Percentiles rank a stretch among this genome's conserved stretches.
Evolutionary conservation across 2,113 vertebrate species (phyloP).

Genomic region (Origma solitaria): DNA sequence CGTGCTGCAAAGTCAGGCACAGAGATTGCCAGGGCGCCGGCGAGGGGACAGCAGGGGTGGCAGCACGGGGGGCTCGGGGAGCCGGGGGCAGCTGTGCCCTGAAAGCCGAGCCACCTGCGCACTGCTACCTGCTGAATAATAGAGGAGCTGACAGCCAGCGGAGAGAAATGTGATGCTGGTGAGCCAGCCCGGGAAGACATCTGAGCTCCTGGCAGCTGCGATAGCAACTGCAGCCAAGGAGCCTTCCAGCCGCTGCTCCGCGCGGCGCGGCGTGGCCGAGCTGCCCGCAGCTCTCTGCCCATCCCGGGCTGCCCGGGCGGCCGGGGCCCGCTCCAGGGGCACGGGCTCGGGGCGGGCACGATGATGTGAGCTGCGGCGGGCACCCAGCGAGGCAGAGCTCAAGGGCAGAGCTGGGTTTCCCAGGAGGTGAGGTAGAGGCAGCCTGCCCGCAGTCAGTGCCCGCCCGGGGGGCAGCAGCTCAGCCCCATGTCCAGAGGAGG

Average conservation of each 20-base stretch:
- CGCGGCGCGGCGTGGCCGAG: background rate
- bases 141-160: constrained; percentile 25
- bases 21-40: background rate
- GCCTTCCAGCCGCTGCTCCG: background rate
- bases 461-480: background rate
- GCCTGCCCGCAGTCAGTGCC: background rate
- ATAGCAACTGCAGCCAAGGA: background rate
- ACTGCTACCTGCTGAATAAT: constrained; percentile 62
- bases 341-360: background rate
- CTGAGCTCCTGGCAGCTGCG: constrained; percentile 6
- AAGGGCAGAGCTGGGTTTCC: background rate
- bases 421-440: background rate
- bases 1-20: constrained; percentile 31
- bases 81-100: background rate
- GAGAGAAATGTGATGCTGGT: constrained; percentile 34
- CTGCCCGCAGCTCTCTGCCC: background rate
- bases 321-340: background rate
- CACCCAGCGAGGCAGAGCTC: background rate
- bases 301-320: accelerated
- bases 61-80: background rate
- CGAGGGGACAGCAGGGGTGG: background rate
- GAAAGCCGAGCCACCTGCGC: constrained; percentile 36
- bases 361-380: background rate
- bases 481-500: constrained; percentile 23
- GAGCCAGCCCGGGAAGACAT: background rate